Evolutionary conservation across 2,888 invertebrate genomes (phyloP), one percentile per base, ranked within the genome.

Genomic region (Polyploca ridens): DNA sequence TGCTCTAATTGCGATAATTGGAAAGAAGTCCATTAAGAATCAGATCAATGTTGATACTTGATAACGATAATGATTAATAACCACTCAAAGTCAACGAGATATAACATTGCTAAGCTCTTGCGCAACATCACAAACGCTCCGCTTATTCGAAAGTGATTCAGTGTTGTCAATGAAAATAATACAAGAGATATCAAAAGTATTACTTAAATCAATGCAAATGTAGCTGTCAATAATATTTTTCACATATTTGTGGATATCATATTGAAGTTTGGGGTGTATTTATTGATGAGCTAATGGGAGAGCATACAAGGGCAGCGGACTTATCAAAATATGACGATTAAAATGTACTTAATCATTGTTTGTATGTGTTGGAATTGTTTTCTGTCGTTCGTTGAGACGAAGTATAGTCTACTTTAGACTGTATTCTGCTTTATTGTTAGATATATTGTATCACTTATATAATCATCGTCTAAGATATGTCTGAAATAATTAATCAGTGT

Each of bases 61-160:
- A 49, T 49, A 49, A 19, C 54, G 54, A 54, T 54, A 54, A 54
- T 54, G 8, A 54, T 54, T 19, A 54, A 54, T 54, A 54, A 54
- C 54, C 16, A 49, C 49, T 49, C 49, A 54, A 54, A 54, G 54
- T 54, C 54, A 19, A 49, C 49, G 54, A 54, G 74, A 16, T 57
- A 58, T 46, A 41, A 49, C 33, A 58, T 63, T 67, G 61, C 38
- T 10, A n/a, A 63, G 13, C 59, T 65, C 59, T 70, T 72, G 68
- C 70, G 60, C 63, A 70, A 74, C 33, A 60, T 66, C 69, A 49
- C n/a, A 49, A 49, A 49, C 49, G 14, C 46, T 70, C 64, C 44
- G 62, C 54, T 38, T 33, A 14, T 16, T 62, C 19, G 7, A 38
- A 38, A 57, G 68, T 74, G 69, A 74, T 54, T 73, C 73, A 74